Evolutionary conservation across 2,797 vertebrate genomes (phyloP).

Genomic region (Erpetoichthys calabaricus): DNA sequence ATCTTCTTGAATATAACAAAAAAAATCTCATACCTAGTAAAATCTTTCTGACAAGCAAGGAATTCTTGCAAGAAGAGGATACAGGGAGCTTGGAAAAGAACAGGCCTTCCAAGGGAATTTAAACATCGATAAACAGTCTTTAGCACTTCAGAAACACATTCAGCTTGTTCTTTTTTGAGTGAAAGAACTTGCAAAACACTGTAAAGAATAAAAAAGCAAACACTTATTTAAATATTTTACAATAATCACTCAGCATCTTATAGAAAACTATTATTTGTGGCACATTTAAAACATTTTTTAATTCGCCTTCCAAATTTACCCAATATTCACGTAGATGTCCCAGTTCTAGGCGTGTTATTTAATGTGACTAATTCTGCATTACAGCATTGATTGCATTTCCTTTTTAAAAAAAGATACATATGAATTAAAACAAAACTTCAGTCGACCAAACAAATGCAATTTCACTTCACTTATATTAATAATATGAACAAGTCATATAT

Average conservation of each 20-base stretch:
- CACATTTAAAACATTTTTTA: too few species aligned
- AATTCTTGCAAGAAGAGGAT: conserved; percentile 87
- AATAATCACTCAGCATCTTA: too few species aligned
- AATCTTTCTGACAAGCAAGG: conserved; percentile 88
- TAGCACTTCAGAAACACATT: conserved; percentile 70
- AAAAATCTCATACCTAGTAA: conserved; percentile 63
- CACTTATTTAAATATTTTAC: background rate
- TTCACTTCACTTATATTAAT: too few species aligned
- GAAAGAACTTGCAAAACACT: conserved; percentile 82
- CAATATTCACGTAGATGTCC: too few species aligned
- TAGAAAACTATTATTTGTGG: background rate
- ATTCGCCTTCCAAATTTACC: too few species aligned
- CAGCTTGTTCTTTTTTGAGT: conserved; percentile 74
- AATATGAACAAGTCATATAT: too few species aligned
- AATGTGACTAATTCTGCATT: too few species aligned
- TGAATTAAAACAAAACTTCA: too few species aligned
- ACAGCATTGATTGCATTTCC: too few species aligned
- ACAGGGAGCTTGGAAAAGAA: conserved; percentile 80
- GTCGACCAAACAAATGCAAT: too few species aligned
- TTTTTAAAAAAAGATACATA: too few species aligned
- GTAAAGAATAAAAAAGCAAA: conserved; percentile 8
- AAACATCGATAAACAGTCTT: conserved; percentile 70
- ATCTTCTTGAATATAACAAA: background rate
- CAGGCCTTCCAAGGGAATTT: conserved; percentile 67
- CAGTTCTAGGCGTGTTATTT: too few species aligned